phyloP scores from a whole-genome alignment of 2,888 invertebrate species.

The Cecidostiba fungosa region DNA sequence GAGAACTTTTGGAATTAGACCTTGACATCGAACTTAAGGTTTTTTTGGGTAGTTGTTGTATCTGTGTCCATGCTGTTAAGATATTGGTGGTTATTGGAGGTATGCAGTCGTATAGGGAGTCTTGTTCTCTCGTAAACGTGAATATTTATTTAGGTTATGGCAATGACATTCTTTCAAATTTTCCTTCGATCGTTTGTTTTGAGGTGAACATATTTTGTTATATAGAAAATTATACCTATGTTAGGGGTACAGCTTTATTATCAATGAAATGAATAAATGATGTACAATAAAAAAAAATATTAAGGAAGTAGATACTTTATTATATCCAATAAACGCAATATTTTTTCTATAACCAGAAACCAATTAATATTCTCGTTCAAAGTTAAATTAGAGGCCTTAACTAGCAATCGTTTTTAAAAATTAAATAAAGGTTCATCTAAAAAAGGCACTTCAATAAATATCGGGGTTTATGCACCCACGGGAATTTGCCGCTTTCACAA shows the following conservation, averaged over 20 bases:
- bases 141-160: neutral
- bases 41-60: neutral
- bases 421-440: neutral
- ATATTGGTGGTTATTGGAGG: too few species aligned
- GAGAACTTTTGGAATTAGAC: constrained; percentile 9
- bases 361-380: neutral
- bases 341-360: neutral
- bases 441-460: neutral
- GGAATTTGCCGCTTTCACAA: constrained; percentile 48
- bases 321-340: neutral
- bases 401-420: neutral
- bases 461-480: neutral
- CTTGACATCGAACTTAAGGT: neutral
- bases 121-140: neutral
- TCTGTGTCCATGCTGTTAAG: too few species aligned
- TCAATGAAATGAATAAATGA: too few species aligned
- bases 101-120: too few species aligned
- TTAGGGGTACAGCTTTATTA: neutral
- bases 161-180: neutral
- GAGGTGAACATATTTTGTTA: too few species aligned
- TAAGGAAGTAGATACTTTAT: neutral
- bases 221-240: too few species aligned
- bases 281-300: neutral
- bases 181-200: neutral
- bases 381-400: neutral